Percentiles rank a stretch among this genome's conserved stretches.
phyloP scores from a whole-genome alignment of 2,113 vertebrate genomes.

The Cephalopholis sonnerati region DNA sequence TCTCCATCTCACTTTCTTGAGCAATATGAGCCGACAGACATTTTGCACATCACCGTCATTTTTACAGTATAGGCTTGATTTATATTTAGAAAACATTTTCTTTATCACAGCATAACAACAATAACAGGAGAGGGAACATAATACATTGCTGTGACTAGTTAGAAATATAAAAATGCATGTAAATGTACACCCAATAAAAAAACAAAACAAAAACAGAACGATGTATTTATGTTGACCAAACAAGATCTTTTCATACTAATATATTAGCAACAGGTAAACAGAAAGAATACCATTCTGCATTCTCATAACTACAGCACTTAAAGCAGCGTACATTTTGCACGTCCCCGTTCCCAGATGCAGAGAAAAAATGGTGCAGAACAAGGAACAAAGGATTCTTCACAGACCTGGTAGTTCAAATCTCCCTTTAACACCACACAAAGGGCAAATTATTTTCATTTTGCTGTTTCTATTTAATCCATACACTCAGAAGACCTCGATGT shows the following conservation, averaged over 20 bases:
- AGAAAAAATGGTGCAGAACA: slow-evolving; percentile 3
- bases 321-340: neutral
- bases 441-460: slow-evolving; percentile 1
- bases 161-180: slow-evolving; percentile 1
- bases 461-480: neutral
- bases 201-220: slow-evolving; percentile 27
- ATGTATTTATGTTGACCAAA: slow-evolving; percentile 11
- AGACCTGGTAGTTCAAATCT: neutral
- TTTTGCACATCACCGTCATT: slow-evolving; percentile 19
- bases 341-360: neutral
- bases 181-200: slow-evolving; percentile 36
- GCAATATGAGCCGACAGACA: slow-evolving; percentile 27
- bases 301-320: slow-evolving; percentile 18
- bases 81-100: neutral
- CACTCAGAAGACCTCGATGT: neutral
- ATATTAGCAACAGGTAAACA: slow-evolving; percentile 22
- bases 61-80: slow-evolving; percentile 49
- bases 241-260: neutral
- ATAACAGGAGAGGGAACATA: slow-evolving; percentile 21
- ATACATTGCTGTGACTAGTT: slow-evolving; percentile 7
- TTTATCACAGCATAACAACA: slow-evolving; percentile 51
- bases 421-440: slow-evolving; percentile 1
- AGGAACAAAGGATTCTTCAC: slow-evolving; percentile 10
- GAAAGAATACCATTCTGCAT: slow-evolving; percentile 6
- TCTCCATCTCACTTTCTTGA: slow-evolving; percentile 1